These are phyloP conservation scores for Helogale parvula DNA, from an alignment of 2,113 vertebrate genomes.

Conservation along the genomic window DNA sequence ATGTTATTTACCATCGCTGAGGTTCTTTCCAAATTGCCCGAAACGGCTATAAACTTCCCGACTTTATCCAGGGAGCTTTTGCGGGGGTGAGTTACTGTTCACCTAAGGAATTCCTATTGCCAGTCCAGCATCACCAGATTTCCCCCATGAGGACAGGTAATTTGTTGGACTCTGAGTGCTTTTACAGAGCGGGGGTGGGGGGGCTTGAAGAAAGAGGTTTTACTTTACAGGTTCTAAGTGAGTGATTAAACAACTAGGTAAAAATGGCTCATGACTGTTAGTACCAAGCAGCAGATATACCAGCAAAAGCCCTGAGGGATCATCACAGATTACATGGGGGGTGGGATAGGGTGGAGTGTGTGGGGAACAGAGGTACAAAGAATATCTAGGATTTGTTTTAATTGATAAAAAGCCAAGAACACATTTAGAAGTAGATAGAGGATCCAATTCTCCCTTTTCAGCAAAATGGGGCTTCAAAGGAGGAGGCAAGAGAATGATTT, in stretches of 20 bases:
- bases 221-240: background rate
- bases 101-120: background rate
- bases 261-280: background rate
- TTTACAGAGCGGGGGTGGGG: background rate
- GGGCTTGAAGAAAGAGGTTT: background rate
- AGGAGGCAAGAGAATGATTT: background rate
- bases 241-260: background rate
- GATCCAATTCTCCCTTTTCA: background rate
- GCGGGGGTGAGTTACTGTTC: background rate
- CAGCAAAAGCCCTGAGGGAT: background rate
- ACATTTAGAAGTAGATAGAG: background rate
- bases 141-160: background rate
- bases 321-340: background rate
- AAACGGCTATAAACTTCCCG: background rate
- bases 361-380: background rate
- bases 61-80: background rate
- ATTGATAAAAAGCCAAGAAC: background rate
- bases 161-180: background rate
- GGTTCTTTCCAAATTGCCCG: background rate
- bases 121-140: background rate
- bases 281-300: background rate
- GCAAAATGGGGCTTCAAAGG: background rate
- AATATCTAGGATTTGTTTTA: background rate
- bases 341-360: too few species aligned
- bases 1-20: background rate